A percentile compares a stretch with the other conserved stretches of the same genome.
Conservation (phyloP, 2,113 vertebrate genomes). For the Clupea harengus region DNA sequence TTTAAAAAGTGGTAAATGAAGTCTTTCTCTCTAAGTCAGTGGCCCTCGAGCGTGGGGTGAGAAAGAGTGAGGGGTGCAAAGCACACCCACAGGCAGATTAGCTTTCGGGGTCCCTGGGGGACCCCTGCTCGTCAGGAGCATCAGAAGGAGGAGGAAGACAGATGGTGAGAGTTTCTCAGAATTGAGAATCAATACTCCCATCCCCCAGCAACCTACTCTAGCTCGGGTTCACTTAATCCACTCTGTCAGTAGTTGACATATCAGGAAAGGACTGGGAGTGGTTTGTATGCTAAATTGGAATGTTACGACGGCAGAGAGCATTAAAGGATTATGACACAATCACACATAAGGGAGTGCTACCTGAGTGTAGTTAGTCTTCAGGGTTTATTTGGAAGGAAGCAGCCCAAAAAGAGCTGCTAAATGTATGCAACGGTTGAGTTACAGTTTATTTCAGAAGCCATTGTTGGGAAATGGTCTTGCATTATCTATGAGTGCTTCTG, state of each 20-base stretch:
- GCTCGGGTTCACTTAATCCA: constrained; percentile 71
- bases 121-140: constrained; percentile 2
- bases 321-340: not conserved
- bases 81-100: not conserved
- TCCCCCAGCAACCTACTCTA: constrained; percentile 50
- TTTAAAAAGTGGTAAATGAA: constrained; percentile 45
- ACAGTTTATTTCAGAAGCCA: not conserved
- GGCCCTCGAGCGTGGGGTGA: constrained; percentile 20
- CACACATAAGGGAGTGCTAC: not conserved
- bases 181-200: constrained; percentile 62
- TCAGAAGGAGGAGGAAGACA: not conserved
- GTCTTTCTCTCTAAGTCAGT: constrained; percentile 21
- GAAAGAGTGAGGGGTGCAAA: constrained; percentile 32
- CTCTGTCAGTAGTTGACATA: constrained; percentile 57
- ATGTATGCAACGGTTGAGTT: not conserved
- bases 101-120: not conserved
- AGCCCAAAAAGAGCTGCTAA: not conserved
- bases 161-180: constrained; percentile 74
- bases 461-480: not conserved
- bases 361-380: not conserved
- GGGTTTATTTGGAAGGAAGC: not conserved
- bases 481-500: not conserved
- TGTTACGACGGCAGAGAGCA: not conserved
- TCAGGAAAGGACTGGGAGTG: not conserved
- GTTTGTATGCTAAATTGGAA: not conserved